Percentiles rank a stretch among this genome's conserved stretches.
These are phyloP conservation scores for Malurus melanocephalus DNA, from an alignment of 2,113 vertebrate genomes.

Conservation along the genomic window DNA sequence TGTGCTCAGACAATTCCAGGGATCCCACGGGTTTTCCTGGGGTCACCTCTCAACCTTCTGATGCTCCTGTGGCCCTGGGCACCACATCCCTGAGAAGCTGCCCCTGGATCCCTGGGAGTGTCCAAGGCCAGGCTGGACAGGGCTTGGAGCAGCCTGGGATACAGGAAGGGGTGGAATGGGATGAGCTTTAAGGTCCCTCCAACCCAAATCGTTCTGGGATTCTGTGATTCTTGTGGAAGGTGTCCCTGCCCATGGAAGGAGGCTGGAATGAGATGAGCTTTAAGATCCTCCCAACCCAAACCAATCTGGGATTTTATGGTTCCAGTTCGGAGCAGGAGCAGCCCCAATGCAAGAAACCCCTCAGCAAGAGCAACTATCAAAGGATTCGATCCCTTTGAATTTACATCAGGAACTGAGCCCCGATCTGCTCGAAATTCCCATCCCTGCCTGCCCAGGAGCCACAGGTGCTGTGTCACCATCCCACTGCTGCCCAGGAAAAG, in stretches of 20 bases:
- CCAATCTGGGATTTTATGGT: background rate
- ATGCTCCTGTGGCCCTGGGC: background rate
- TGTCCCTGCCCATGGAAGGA: background rate
- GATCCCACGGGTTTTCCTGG: rapidly evolving
- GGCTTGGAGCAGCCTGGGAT: rapidly evolving
- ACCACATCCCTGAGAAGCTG: background rate
- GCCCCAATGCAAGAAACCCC: background rate
- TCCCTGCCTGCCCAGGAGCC: background rate
- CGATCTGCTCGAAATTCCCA: rapidly evolving
- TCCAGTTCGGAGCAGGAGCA: background rate
- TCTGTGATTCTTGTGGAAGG: background rate
- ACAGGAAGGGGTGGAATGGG: background rate
- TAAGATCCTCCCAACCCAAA: background rate
- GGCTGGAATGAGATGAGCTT: background rate
- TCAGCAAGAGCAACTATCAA: too few species aligned
- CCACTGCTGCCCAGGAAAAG: background rate
- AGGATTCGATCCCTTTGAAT: background rate
- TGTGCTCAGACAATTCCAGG: rapidly evolving
- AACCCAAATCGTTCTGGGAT: background rate
- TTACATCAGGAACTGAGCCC: rapidly evolving
- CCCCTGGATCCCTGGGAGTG: background rate
- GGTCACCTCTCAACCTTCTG: background rate
- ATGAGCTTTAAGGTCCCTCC: background rate
- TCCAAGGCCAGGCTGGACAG: background rate
- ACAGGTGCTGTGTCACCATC: background rate